Evolutionary conservation across 2,888 invertebrate species (phyloP).

Genomic region (Xiphydria camelus): DNA sequence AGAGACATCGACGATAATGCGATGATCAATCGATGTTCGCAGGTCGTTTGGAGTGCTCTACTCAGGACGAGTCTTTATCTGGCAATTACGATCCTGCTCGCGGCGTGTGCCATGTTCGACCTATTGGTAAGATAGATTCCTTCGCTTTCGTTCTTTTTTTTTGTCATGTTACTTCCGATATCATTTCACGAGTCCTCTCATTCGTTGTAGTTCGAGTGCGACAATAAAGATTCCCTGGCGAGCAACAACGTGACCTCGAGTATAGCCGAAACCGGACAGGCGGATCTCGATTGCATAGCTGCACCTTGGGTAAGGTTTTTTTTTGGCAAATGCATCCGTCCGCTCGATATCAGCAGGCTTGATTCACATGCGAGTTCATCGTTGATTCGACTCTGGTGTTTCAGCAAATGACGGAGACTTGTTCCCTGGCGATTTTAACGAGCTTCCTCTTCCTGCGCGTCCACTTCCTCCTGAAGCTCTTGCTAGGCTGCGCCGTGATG

Average conservation of each 20-base stretch:
- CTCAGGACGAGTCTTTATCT: constrained; percentile 71
- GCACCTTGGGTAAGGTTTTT: constrained; percentile 49
- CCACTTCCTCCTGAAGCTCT: constrained; percentile 79
- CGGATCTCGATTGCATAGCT: constrained; percentile 39
- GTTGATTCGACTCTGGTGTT: no score
- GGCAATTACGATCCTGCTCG: constrained; percentile 67
- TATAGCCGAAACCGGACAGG: constrained; percentile 30
- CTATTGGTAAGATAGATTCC: constrained; percentile 55
- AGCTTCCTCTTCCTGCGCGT: constrained; percentile 85
- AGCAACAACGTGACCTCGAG: constrained; percentile 39
- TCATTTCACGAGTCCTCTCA: neutral
- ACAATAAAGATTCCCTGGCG: constrained; percentile 32
- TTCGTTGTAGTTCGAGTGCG: constrained; percentile 43
- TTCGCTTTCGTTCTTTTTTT: constrained; percentile 2
- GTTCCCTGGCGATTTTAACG: constrained; percentile 67
- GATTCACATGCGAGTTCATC: no score
- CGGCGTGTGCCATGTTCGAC: constrained; percentile 69
- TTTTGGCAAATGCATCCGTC: constrained; percentile 1
- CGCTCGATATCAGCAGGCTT: no score
- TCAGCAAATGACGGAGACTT: constrained; percentile 78
- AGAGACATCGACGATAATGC: no score
- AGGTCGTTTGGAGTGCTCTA: constrained; percentile 66
- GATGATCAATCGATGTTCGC: no score
- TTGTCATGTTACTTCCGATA: neutral
- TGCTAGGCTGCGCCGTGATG: constrained; percentile 69